Conservation (phyloP, 2,888 invertebrate genomes). For the Lampropteryx suffumata region DNA sequence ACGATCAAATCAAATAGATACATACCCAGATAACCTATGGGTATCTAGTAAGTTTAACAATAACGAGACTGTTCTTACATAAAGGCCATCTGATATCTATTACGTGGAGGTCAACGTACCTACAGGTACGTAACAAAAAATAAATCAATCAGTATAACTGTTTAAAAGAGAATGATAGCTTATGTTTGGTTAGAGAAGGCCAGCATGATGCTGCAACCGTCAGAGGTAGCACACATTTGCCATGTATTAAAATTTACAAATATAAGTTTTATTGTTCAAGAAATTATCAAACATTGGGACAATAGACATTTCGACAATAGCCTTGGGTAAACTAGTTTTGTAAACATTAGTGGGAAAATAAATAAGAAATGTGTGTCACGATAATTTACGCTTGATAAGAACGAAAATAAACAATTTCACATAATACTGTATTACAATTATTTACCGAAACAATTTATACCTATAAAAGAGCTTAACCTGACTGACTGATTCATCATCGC, state of each 20-base stretch:
- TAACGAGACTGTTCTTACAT: no score
- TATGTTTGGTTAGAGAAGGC: neutral
- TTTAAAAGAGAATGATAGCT: neutral
- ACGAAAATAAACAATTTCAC: neutral
- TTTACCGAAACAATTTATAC: no score
- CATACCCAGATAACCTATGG: no score
- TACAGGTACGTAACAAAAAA: constrained; percentile 51
- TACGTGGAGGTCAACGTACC: constrained; percentile 48
- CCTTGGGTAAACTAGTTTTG: neutral
- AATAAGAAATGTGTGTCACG: constrained; percentile 8
- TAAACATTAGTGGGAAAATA: constrained; percentile 9
- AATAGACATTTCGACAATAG: constrained; percentile 8
- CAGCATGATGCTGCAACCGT: no score
- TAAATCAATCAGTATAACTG: constrained; percentile 25
- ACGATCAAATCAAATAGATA: no score
- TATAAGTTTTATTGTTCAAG: constrained; percentile 2
- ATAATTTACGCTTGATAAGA: neutral
- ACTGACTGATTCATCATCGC: no score
- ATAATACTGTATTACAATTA: no score
- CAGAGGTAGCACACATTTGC: no score
- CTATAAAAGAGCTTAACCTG: no score
- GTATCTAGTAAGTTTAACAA: no score
- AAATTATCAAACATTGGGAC: constrained; percentile 12
- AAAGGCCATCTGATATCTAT: constrained; percentile 17
- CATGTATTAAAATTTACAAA: no score